A percentile compares a stretch with the other conserved stretches of the same genome.
phyloP scores from a whole-genome alignment of 53 echinoderm and acorn worm species.

The Apostichopus leukothele region DNA sequence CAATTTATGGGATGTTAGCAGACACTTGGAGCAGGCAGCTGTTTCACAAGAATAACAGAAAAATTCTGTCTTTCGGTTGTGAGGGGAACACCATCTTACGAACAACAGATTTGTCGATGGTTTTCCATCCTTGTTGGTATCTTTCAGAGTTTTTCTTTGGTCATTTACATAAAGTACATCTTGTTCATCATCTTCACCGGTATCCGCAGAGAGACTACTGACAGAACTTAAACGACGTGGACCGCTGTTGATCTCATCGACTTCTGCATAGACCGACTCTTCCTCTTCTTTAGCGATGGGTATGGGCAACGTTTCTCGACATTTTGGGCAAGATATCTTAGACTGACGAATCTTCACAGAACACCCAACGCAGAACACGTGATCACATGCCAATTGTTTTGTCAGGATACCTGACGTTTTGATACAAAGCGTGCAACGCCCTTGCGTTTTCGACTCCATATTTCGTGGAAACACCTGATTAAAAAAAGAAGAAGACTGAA shows the following conservation, averaged over 20 bases:
- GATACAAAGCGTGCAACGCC: slow-evolving; percentile 7
- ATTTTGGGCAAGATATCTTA: slow-evolving; percentile 24
- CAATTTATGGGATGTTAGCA: slow-evolving; percentile 20
- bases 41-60: slow-evolving; percentile 26
- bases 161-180: not conserved
- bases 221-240: not conserved
- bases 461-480: no score
- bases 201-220: not conserved
- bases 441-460: not conserved
- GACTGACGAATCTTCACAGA: not conserved
- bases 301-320: not conserved
- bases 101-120: not conserved
- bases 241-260: not conserved
- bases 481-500: no score
- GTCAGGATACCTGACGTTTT: not conserved
- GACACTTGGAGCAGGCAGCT: slow-evolving; percentile 19
- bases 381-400: slow-evolving; percentile 1
- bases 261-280: not conserved
- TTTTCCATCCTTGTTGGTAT: not conserved
- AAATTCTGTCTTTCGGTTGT: slow-evolving; percentile 14
- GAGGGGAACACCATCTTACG: not conserved
- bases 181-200: not conserved
- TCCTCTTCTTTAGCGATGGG: not conserved
- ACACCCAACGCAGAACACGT: slow-evolving; percentile 2
- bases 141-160: not conserved